Evolutionary conservation across 2,113 vertebrate species (phyloP), one percentile per base, ranked within the genome.

Genomic region (Delphinapterus leucas): DNA sequence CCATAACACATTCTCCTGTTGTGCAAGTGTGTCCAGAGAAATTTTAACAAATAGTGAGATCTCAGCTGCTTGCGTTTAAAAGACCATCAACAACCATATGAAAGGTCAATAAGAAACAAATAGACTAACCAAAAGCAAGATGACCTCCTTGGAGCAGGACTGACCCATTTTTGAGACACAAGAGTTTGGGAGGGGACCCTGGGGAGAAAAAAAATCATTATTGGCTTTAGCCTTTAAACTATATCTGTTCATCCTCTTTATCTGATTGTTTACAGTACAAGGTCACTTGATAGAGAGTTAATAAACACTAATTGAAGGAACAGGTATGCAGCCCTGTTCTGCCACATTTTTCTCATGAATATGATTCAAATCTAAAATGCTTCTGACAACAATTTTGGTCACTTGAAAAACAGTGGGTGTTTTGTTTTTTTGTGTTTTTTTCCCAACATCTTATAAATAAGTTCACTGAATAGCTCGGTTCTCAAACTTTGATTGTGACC

Each of bases 1-100:
- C 60, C 55, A 44, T 41, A 61, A 74, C 83, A 97, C 38, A 87
- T 81, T 73, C 60, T 95, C 89, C 82, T 89, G 28, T 85, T 93
- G 81, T 93, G 53, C 83, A 95, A 95, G 81, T 79, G 55, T 58
- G 28, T 70, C 89, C 84, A 79, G 65, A 97, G 83, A 97, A 82
- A 84, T 92, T 80, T 91, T 84, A 96, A 97, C 67, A 47, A 96
- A 77, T 70, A 93, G 31, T 82, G 70, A 93, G 83, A 85, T 95
- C 76, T 60, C 96, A 98, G 92, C 90, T 97, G 93, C 71, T 92
- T 90, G 68, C 90, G 61, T 53, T 97, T 97, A 96, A 96, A 94
- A 96, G 26, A 84, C 31, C 80, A 92, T 93, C 89, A 95, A 95
- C 77, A 93, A 90, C 65, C 89, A 85, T 82, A 84, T 90, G 92